Percentiles rank a stretch among this genome's conserved stretches.
These are phyloP conservation scores for Periplaneta americana DNA, from an alignment of 1,140 invertebrate genomes.

Conservation along the genomic window DNA sequence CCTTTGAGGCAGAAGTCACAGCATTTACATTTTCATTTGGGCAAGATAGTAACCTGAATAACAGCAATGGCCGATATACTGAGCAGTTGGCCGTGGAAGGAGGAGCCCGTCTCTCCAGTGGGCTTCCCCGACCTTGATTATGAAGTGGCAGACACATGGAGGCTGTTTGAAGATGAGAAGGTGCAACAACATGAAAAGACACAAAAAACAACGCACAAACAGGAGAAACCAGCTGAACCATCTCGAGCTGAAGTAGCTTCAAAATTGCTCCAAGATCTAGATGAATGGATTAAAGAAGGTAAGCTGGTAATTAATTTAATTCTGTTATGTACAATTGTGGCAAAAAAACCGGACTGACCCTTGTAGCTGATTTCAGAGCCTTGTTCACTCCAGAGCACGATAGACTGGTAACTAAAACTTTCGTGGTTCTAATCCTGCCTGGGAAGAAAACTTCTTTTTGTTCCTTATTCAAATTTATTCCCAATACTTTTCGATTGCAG, in stretches of 20 bases:
- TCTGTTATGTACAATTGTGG: too few relatives aligned
- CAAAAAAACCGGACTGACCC: too few relatives aligned
- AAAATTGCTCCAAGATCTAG: constrained; percentile 36
- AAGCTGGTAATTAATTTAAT: too few relatives aligned
- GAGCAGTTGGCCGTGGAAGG: constrained; percentile 6
- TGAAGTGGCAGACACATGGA: neutral
- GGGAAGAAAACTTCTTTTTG: too few relatives aligned
- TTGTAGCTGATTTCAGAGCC: too few relatives aligned
- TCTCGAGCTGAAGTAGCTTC: constrained; percentile 35
- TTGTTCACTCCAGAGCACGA: too few relatives aligned
- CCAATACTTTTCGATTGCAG: too few relatives aligned
- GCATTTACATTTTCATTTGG: neutral
- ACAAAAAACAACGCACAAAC: neutral
- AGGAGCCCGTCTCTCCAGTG: neutral
- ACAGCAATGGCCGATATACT: neutral
- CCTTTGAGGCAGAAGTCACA: neutral
- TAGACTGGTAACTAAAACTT: too few relatives aligned
- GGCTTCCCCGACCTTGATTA: neutral
- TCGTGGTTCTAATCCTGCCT: too few relatives aligned
- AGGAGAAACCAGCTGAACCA: constrained; percentile 12
- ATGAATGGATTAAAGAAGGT: constrained; percentile 42
- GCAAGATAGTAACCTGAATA: neutral
- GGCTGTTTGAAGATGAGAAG: constrained; percentile 6
- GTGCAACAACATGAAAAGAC: neutral
- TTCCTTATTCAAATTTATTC: too few relatives aligned